phyloP scores from a whole-genome alignment of 2,113 vertebrate species.

The Limanda limanda region DNA sequence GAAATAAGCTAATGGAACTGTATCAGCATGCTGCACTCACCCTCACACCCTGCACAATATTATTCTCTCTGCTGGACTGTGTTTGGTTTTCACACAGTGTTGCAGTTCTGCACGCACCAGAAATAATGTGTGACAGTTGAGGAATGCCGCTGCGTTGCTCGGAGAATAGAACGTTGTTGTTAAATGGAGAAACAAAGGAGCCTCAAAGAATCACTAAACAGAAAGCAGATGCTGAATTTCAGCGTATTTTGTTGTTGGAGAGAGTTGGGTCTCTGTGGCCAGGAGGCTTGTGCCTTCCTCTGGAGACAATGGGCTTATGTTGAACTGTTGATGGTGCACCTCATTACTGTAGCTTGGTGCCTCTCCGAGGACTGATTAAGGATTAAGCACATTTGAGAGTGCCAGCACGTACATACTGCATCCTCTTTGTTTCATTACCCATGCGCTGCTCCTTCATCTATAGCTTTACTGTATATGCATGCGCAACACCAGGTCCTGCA shows the following conservation, averaged over 20 bases:
- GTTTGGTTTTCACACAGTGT: slow-evolving; percentile 17
- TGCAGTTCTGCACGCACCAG: neutral
- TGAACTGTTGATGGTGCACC: slow-evolving; percentile 71
- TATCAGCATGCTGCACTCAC: neutral
- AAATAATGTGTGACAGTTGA: slow-evolving; percentile 28
- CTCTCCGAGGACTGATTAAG: slow-evolving; percentile 77
- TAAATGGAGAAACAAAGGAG: slow-evolving; percentile 23
- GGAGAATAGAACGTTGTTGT: slow-evolving; percentile 1
- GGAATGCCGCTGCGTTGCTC: slow-evolving; percentile 5
- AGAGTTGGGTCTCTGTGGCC: slow-evolving; percentile 48
- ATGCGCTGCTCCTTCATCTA: slow-evolving; percentile 50
- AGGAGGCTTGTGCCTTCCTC: slow-evolving; percentile 49
- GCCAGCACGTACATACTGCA: slow-evolving; percentile 57
- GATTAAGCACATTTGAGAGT: slow-evolving; percentile 70
- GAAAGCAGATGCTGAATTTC: slow-evolving; percentile 42
- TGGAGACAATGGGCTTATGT: slow-evolving; percentile 60
- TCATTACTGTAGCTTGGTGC: slow-evolving; percentile 73
- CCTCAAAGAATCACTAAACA: slow-evolving; percentile 35
- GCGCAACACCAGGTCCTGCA: slow-evolving; percentile 25
- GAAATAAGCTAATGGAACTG: neutral
- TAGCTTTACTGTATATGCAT: slow-evolving; percentile 58
- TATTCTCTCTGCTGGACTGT: slow-evolving; percentile 18
- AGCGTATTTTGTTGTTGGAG: slow-evolving; percentile 49
- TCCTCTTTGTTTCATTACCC: slow-evolving; percentile 63
- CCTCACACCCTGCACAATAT: neutral